Evolutionary conservation across 2,888 invertebrate genomes (phyloP), one percentile per base, ranked within the genome.

Genomic region (Pollenia amentaria): DNA sequence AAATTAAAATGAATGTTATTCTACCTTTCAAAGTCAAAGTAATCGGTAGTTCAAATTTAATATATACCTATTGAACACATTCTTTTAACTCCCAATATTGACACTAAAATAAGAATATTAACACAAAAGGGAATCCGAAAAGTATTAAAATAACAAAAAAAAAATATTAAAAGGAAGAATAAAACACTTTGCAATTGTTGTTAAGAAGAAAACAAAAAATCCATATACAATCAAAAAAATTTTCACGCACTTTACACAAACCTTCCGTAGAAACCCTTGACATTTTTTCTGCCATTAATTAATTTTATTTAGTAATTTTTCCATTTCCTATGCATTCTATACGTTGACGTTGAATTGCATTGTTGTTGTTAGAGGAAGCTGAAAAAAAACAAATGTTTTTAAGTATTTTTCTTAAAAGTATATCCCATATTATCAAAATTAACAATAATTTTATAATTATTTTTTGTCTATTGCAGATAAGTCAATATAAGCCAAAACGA

Each of bases 401-500:
- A 64, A 42, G 29, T 14, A 57, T 55, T 53, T 11, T 53, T 57
- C 0, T n/a, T 60, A n/a, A 29, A 76, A 51, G 12, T 48, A 51
- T 51, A 40, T 60, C 16, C 21, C 11, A 12, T 29, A 44, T 12
- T 16, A 18, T 44, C 21, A 46, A 4, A 11, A 11, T 16, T 29
- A 4, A 18, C 57, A 53, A 1, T 6, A 83, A 65, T 69, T 69
- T 81, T 85, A 80, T 86, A 12, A 38, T 80, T 18, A 12, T 69
- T 87, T 62, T 83, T 72, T 4, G 73, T 60, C 48, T 48, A 53
- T 92, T 91, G 38, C 90, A 93, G 93, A 90, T 90, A 87, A 85
- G 84, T 84, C 84, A 90, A 89, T 79, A 91, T 89, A 89, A 88
- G 83, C 77, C 89, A 91, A 92, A 89, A 92, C 92, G 92, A 91